A percentile compares a stretch with the other conserved stretches of the same genome.
phyloP scores from a whole-genome alignment of 37 sponge, comb jelly and placozoan species.

The Diacarnus erythraeanus region DNA sequence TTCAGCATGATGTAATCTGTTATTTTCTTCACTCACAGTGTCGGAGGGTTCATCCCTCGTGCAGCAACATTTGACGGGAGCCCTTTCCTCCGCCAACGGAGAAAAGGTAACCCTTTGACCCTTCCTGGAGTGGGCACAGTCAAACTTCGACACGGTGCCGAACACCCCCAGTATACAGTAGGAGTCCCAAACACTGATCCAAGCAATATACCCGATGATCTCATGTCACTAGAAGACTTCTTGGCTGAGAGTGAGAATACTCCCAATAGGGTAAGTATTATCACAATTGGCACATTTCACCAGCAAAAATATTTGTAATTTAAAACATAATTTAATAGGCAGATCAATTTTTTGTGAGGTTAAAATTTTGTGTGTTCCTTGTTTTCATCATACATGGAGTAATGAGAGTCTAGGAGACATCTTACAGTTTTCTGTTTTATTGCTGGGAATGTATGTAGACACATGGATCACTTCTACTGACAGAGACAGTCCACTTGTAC shows the following conservation, averaged over 20 bases:
- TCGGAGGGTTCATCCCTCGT: slow-evolving; percentile 4
- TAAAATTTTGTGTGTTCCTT: too few relatives aligned
- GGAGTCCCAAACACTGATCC: neutral
- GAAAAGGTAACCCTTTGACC: slow-evolving; percentile 27
- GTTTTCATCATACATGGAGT: too few relatives aligned
- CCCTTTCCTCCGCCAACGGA: slow-evolving; percentile 17
- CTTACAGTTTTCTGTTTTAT: too few relatives aligned
- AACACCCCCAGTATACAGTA: neutral
- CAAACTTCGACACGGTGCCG: neutral
- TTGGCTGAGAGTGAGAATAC: slow-evolving; percentile 72
- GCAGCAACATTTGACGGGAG: slow-evolving; percentile 27
- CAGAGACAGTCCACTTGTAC: too few relatives aligned
- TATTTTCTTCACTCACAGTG: neutral
- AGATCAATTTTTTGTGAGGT: too few relatives aligned
- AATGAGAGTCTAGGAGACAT: too few relatives aligned
- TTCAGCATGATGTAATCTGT: too few relatives aligned
- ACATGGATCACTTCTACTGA: too few relatives aligned
- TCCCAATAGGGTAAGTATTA: slow-evolving; percentile 45
- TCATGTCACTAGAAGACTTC: slow-evolving; percentile 83
- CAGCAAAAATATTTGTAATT: too few relatives aligned
- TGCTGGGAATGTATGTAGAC: too few relatives aligned
- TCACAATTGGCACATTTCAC: too few relatives aligned
- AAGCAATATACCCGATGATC: slow-evolving; percentile 15
- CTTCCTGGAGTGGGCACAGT: slow-evolving; percentile 11
- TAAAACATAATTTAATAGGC: too few relatives aligned